Conservation (phyloP, 2,113 vertebrate genomes). For the Chiloscyllium plagiosum region DNA sequence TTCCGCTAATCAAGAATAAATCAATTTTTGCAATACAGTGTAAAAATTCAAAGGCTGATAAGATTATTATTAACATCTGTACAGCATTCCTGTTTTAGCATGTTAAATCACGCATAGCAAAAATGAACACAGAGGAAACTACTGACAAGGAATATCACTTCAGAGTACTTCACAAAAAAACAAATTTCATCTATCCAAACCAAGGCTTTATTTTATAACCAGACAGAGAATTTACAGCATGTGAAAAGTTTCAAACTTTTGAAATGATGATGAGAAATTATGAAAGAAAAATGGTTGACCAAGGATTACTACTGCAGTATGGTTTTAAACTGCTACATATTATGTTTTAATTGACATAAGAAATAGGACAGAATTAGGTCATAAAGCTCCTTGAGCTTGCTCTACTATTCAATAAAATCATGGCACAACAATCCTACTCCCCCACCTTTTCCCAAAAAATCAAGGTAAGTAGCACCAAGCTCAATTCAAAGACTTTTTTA, state of each 20-base stretch:
- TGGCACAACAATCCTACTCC: neutral
- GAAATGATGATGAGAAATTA: neutral
- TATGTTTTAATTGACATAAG: neutral
- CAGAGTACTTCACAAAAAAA: constrained; percentile 11
- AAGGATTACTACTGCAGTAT: neutral
- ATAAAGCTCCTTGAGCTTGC: neutral
- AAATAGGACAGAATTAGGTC: neutral
- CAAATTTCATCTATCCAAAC: neutral
- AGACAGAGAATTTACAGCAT: neutral
- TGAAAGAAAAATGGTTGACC: neutral
- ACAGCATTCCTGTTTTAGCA: constrained; percentile 21
- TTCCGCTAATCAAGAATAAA: constrained; percentile 38
- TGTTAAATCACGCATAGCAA: constrained; percentile 31
- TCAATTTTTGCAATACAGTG: constrained; percentile 36
- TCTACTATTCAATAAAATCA: neutral
- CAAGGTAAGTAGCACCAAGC: neutral
- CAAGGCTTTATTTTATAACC: constrained; percentile 16
- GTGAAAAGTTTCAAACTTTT: neutral
- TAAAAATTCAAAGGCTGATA: constrained; percentile 36
- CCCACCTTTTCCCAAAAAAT: neutral
- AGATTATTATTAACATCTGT: constrained; percentile 36
- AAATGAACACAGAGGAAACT: constrained; percentile 29
- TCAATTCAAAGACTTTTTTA: neutral
- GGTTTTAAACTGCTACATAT: neutral
- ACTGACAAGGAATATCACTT: constrained; percentile 14